Evolutionary conservation across 2,113 vertebrate genomes (phyloP).

Genomic region (Phycodurus eques): DNA sequence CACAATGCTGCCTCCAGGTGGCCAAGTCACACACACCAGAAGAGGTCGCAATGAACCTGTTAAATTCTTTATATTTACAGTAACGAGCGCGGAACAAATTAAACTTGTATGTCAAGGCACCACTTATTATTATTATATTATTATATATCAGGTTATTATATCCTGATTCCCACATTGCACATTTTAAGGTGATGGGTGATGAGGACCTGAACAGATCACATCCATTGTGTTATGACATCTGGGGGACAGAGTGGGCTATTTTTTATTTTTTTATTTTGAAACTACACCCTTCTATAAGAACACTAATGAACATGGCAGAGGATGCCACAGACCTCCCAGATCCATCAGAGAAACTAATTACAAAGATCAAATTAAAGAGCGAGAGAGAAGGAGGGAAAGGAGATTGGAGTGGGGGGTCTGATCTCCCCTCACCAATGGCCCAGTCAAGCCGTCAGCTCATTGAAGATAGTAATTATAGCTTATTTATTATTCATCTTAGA

Average conservation of each 20-base stretch:
- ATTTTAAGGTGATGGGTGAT: not conserved
- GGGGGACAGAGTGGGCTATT: slow-evolving; percentile 42
- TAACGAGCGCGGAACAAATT: too few species aligned
- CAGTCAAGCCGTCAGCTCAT: slow-evolving; percentile 85
- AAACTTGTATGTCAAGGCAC: not conserved
- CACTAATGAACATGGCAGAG: slow-evolving; percentile 75
- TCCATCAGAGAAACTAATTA: slow-evolving; percentile 99
- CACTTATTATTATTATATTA: not conserved
- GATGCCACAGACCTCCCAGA: slow-evolving; percentile 89
- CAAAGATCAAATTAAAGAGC: slow-evolving; percentile 98
- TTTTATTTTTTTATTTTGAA: slow-evolving; percentile 49
- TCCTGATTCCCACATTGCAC: not conserved
- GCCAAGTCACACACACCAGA: not conserved
- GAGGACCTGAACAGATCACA: slow-evolving; percentile 22
- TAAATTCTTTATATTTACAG: not conserved
- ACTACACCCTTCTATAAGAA: slow-evolving; percentile 54
- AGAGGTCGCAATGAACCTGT: not conserved
- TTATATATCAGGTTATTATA: not conserved
- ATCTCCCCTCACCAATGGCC: slow-evolving; percentile 85
- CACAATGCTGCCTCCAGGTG: not conserved
- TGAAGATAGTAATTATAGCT: slow-evolving; percentile 96
- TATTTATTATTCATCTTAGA: slow-evolving; percentile 99
- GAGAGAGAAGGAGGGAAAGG: slow-evolving; percentile 73
- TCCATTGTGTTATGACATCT: slow-evolving; percentile 58
- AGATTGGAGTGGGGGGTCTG: slow-evolving; percentile 44